Base-by-base conservation (phyloP, 37 sponge, comb jelly and placozoan genomes). In the Diacarnus erythraeanus region DNA sequence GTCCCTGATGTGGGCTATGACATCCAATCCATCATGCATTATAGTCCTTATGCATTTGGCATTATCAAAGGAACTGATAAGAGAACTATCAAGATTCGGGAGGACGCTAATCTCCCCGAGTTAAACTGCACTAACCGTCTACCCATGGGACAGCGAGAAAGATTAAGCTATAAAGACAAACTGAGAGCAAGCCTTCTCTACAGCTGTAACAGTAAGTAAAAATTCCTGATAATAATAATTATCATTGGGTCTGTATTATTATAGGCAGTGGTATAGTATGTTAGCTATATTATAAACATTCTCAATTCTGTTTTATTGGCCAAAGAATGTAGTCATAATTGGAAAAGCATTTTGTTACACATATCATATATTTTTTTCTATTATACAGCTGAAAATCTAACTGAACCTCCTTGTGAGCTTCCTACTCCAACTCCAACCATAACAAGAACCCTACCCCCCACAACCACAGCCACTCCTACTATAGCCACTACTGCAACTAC, bases 11-110 rank as follows among this genome's bases (percentile, higher is more conserved):
- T 82, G 20, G 67, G 54, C 31, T 91, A 91, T 44, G 92, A 91
- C 63, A 77, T 70, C n/a, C 80, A 66, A 30, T 86, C 87, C 60
- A 70, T 91, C 5, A 91, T 91, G 92, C 92, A 91, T 76, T 91
- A 91, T 39, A 31, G 69, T 8, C 6, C 23, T 1, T 27, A 67
- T 54, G 78, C 82, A 23, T 76, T 88, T 40, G 34, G 33, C 33
- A 40, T 64, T 29, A 77, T 17, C 2, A 20, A 41, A 15, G 71
- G 42, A 0, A 2, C 25, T 31, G 42, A 69, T 38, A 42, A 67
- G 78, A 20, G 5, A 4, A 88, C 83, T 25, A 86, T 86, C 59
- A 47, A n/a, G 5, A 61, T 66, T 8, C 20, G 29, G 25, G 71
- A 71, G 12, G 71, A 71, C 41, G 71, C 71, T 40, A 26, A 39